These are phyloP conservation scores for Bradynema listronoti DNA, from an alignment of 1,140 invertebrate genomes.

Conservation along the genomic window DNA sequence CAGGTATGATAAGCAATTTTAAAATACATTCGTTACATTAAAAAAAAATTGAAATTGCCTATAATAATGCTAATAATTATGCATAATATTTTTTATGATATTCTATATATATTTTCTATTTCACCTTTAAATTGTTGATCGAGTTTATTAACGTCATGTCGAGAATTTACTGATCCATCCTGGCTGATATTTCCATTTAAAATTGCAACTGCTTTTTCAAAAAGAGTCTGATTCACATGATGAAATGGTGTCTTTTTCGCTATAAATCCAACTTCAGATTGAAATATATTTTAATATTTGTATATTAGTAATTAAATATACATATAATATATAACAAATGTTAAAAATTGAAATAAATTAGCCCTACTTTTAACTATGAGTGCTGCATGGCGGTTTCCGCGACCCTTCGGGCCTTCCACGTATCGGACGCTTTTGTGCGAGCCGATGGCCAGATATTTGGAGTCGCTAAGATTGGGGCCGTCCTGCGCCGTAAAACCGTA, in stretches of 20 bases:
- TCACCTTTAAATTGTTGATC: constrained; percentile 15
- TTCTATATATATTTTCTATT: too few species aligned
- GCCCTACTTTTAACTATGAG: constrained; percentile 29
- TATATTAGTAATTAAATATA: too few species aligned
- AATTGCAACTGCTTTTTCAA: constrained; percentile 10
- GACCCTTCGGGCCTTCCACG: constrained; percentile 27
- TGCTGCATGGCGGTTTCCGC: constrained; percentile 14
- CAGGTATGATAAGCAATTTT: too few species aligned
- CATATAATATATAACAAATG: too few species aligned
- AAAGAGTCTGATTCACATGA: constrained; percentile 1
- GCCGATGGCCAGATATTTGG: constrained; percentile 34
- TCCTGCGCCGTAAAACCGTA: constrained; percentile 15
- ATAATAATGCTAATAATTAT: too few species aligned
- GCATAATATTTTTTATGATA: too few species aligned
- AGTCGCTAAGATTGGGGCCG: constrained; percentile 13
- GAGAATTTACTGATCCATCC: too few species aligned
- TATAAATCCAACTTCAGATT: constrained; percentile 11
- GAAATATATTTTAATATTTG: too few species aligned
- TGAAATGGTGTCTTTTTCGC: constrained; percentile 21
- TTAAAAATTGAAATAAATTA: too few species aligned
- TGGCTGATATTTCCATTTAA: constrained; percentile 6
- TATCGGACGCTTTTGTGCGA: constrained; percentile 31
- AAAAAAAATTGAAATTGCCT: too few species aligned
- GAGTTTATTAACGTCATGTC: too few species aligned
- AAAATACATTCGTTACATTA: too few species aligned